A percentile compares a stretch with the other conserved stretches of the same genome.
These are phyloP conservation scores for Anastrepha obliqua DNA, from an alignment of 1,140 invertebrate genomes.

Conservation along the genomic window DNA sequence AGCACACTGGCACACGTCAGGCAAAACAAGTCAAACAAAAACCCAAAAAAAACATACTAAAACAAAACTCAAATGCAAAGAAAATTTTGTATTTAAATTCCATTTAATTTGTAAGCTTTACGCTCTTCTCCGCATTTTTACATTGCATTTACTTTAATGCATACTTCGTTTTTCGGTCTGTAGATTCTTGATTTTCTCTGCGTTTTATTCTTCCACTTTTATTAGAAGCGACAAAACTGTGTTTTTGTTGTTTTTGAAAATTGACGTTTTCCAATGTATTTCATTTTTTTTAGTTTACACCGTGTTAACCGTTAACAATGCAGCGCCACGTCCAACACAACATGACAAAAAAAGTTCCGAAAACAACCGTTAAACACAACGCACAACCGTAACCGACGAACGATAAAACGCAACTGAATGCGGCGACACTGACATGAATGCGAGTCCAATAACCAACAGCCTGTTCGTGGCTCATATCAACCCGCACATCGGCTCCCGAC, in stretches of 20 bases:
- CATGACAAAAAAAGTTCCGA: background rate
- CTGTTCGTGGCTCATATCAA: conserved; percentile 1
- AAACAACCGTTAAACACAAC: background rate
- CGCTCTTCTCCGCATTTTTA: background rate
- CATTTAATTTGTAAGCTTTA: background rate
- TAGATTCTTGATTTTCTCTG: background rate
- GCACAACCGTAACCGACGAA: conserved; percentile 21
- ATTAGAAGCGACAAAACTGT: background rate
- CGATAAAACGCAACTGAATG: conserved; percentile 43
- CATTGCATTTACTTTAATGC: background rate
- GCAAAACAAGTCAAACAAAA: background rate
- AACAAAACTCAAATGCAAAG: background rate
- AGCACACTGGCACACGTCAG: background rate
- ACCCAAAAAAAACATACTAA: background rate
- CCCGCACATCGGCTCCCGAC: conserved; percentile 28
- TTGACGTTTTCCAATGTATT: background rate
- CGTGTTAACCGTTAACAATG: conserved; percentile 15
- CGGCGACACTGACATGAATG: background rate
- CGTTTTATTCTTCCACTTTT: background rate
- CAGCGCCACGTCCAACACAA: background rate
- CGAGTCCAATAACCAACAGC: background rate
- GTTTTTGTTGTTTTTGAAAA: background rate
- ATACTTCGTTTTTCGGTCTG: background rate
- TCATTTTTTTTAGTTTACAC: background rate
- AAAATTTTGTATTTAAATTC: conserved; percentile 28